Base-by-base conservation (phyloP, 2,888 invertebrate species). In the Sicus ferrugineus region DNA sequence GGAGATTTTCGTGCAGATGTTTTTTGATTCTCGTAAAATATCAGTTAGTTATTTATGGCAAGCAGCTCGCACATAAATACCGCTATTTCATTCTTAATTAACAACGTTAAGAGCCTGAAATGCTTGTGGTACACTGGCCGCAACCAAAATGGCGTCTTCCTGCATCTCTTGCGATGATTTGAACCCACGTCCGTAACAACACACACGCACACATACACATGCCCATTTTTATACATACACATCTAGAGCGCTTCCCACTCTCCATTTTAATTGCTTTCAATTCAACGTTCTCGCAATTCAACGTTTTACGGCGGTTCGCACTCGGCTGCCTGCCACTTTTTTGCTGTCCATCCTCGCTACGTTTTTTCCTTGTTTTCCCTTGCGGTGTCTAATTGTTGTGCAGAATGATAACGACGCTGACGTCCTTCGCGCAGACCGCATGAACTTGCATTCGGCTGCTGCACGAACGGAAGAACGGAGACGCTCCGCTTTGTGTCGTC, bases 181-280 rank as follows among this genome's bases (percentile, higher is more conserved):
- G 16, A 9, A 52, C 11, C 19, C 23, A 14, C 14, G 16, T 34
- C 19, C 16, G 50, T 3, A 14, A 3, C 48, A 3, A 42, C 23
- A 38, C n/a, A 59, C 30, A 23, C 38, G 21, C 11, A 38, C 59
- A 38, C 59, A 19, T 38, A 38, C 59, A 38, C 19, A 31, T 4
- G 23, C 19, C 19, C 23, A 11, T 38, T 38, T 38, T 38, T 38
- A 38, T 38, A 2, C 14, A 21, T 31, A 21, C 38, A 11, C 59
- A 38, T 16, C 9, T 61, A 21, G 2, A 31, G 50, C 69, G 52
- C 30, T 50, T 26, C 23, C 56, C 56, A 50, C 52, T 50, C 26
- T 31, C 48, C 50, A 19, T 70, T 70, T 67, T 70, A 70, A 70
- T 67, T 70, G 67, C n/a, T 62, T 67, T 62, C 46, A 67, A n/a